These are phyloP conservation scores for Smutsia temminckii DNA, from an alignment of 2,797 vertebrate species.

Conservation along the genomic window DNA sequence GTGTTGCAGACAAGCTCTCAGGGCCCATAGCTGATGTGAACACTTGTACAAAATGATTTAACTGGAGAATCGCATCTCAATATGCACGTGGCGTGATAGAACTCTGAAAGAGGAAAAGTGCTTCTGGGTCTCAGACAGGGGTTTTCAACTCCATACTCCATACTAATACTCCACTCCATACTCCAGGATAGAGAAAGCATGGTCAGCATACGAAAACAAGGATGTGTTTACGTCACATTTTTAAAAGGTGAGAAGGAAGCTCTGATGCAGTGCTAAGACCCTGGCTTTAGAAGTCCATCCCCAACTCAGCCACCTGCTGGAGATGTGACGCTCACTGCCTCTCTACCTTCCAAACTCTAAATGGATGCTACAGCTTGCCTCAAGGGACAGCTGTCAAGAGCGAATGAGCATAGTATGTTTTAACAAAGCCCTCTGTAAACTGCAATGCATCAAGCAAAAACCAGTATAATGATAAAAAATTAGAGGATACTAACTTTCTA, in stretches of 20 bases:
- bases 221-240: background rate
- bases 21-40: background rate
- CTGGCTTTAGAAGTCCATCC: background rate
- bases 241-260: background rate
- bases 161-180: too few species aligned
- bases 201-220: background rate
- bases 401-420: background rate
- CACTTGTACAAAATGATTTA: background rate
- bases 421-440: conserved; percentile 6
- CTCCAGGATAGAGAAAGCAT: background rate
- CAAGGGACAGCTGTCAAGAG: background rate
- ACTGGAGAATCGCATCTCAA: background rate
- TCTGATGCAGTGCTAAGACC: background rate
- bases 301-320: background rate
- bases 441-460: background rate
- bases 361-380: background rate
- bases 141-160: background rate
- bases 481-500: background rate
- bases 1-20: background rate
- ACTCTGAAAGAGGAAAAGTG: background rate
- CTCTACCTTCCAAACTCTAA: background rate
- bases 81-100: background rate
- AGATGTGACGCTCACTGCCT: background rate
- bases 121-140: background rate
- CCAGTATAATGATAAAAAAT: background rate